A percentile compares a stretch with the other conserved stretches of the same genome.
Conservation (phyloP, 2,888 invertebrate species). For the Drosophila crucigera region DNA sequence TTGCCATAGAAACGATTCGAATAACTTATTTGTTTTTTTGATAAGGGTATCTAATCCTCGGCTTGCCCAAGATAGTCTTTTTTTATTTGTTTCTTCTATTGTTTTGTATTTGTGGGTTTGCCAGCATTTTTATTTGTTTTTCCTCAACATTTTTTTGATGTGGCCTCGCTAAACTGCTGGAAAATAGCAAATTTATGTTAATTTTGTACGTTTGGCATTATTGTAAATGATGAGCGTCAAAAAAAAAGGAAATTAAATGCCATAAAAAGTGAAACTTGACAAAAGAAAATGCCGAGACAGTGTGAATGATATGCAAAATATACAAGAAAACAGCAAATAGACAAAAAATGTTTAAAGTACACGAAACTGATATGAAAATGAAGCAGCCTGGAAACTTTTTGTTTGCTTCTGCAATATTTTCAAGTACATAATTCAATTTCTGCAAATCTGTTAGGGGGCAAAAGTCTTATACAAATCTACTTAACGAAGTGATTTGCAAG, state of each 20-base stretch:
- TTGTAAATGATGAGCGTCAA: slow-evolving; percentile 66
- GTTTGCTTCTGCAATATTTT: slow-evolving; percentile 8
- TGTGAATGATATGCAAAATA: slow-evolving; percentile 44
- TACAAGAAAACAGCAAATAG: neutral
- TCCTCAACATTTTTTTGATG: slow-evolving; percentile 16
- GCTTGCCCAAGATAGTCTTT: neutral
- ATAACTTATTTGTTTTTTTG: neutral
- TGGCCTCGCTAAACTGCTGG: slow-evolving; percentile 61
- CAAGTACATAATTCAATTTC: slow-evolving; percentile 49
- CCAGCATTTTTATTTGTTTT: slow-evolving; percentile 19
- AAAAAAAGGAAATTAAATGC: slow-evolving; percentile 71
- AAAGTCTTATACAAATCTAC: slow-evolving; percentile 70
- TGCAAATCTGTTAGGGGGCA: slow-evolving; percentile 42
- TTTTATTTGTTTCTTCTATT: slow-evolving; percentile 2
- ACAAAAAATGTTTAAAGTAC: neutral
- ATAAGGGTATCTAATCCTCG: neutral
- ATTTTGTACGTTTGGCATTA: slow-evolving; percentile 65
- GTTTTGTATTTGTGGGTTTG: slow-evolving; percentile 1
- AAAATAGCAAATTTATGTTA: slow-evolving; percentile 78
- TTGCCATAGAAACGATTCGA: neutral
- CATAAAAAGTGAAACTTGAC: slow-evolving; percentile 66
- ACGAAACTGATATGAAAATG: slow-evolving; percentile 1
- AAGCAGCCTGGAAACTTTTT: slow-evolving; percentile 17
- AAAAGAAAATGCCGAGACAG: slow-evolving; percentile 46
- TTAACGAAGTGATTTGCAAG: slow-evolving; percentile 58